Base-by-base conservation (phyloP, 2,888 invertebrate species). In the Acanthopleura granulata region DNA sequence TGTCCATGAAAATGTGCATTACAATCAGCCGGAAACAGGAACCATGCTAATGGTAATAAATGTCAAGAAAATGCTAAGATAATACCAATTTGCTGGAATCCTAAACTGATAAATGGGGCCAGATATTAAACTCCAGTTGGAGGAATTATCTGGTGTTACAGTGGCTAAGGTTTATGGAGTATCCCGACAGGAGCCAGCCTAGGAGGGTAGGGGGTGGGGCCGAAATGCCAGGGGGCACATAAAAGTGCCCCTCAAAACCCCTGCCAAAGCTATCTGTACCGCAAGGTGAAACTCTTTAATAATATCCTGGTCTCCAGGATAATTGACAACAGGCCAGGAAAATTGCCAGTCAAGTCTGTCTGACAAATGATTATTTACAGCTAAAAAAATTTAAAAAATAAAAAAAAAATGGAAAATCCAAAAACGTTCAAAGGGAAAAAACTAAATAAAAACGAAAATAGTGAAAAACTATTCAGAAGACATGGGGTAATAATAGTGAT, bases 311-410 rank as follows among this genome's bases (percentile, higher is more conserved):
- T 27, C 25, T 22, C 66, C 66, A 18, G 22, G 66, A 27, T 66
- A 66, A 66, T 66, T 66, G 22, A 27, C 16, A 27, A 22, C 29
- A 27, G 16, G 25, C 29, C 66, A 27, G 66, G 66, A 66, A 66
- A 66, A 66, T 66, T 66, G 25, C 25, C 22, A 16, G 66, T 66
- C 66, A 22, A 27, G 66, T 15, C 66, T 25, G 22, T 57, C 57
- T 57, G 57, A 57, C 57, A 57, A 57, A 57, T 57, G 57, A 57
- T 57, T 57, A 57, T 57, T 57, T 57, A 57, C 57, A n/a, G 57
- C n/a, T 9, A 57, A 57, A 22, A 18, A 57, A n/a, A 22, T 12
- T 9, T 22, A 3, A 57, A 57, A 57, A 57, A 57, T 6, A 57
- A 22, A 57, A 22, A 22, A 3, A 57, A 22, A 57, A n/a, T 6